These are phyloP conservation scores for Eustalomyia histrio DNA, from an alignment of 2,888 invertebrate species.

Conservation along the genomic window DNA sequence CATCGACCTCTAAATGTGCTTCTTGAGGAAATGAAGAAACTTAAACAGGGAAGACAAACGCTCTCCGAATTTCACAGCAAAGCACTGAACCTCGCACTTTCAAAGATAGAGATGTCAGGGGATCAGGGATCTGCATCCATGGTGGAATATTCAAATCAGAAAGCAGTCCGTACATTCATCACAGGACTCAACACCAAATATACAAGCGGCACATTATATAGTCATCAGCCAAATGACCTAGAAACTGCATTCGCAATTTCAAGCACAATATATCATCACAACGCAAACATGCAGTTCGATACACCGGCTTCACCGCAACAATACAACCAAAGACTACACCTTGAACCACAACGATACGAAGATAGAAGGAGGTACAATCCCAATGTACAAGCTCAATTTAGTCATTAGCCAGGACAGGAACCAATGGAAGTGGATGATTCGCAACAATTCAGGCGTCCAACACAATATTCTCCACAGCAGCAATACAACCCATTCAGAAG, in stretches of 20 bases:
- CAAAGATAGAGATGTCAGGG: slow-evolving; percentile 14
- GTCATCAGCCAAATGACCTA: slow-evolving; percentile 12
- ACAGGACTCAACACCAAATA: slow-evolving; percentile 13
- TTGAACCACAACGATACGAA: too few relatives aligned
- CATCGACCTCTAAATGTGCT: slow-evolving; percentile 29
- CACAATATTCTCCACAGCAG: slow-evolving; percentile 8
- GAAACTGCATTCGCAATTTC: slow-evolving; percentile 31
- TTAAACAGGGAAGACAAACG: slow-evolving; percentile 25
- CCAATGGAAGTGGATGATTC: slow-evolving; percentile 8
- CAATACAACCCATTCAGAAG: not conserved
- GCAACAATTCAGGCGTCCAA: slow-evolving; percentile 7
- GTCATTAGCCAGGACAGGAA: slow-evolving; percentile 3
- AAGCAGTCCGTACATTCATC: slow-evolving; percentile 17
- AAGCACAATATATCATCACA: slow-evolving; percentile 36
- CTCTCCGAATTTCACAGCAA: slow-evolving; percentile 35
- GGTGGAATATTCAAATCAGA: slow-evolving; percentile 1
- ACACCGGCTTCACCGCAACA: slow-evolving; percentile 1
- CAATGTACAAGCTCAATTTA: slow-evolving; percentile 1
- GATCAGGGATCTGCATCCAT: slow-evolving; percentile 10
- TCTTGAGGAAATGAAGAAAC: too few relatives aligned
- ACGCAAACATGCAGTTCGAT: slow-evolving; percentile 29
- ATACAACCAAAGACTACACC: too few relatives aligned
- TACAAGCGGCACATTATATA: too few relatives aligned
- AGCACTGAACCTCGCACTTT: slow-evolving; percentile 21
- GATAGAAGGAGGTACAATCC: too few relatives aligned